Evolutionary conservation across 2,113 vertebrate genomes (phyloP).

Genomic region (Serilophus lunatus): DNA sequence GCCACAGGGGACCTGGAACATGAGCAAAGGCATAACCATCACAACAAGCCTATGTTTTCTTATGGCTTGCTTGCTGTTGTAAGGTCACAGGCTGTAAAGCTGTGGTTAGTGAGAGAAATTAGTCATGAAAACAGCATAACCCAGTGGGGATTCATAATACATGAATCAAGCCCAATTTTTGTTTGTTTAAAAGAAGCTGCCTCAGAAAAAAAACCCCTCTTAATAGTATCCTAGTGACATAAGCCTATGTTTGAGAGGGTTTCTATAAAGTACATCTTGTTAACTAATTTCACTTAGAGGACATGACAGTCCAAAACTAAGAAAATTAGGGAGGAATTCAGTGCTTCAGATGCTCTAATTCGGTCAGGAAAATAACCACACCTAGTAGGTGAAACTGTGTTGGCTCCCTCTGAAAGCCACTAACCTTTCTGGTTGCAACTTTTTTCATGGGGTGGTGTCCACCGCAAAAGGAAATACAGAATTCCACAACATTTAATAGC

Average conservation of each 20-base stretch:
- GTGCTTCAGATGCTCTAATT: neutral
- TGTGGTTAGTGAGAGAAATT: conserved; percentile 74
- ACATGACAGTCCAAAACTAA: neutral
- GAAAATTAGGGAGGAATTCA: neutral
- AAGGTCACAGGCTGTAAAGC: conserved; percentile 68
- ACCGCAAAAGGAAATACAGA: neutral
- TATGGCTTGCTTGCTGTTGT: conserved; percentile 61
- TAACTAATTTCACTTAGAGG: neutral
- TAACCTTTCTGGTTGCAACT: neutral
- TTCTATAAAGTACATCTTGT: neutral
- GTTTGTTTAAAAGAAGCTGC: conserved; percentile 58
- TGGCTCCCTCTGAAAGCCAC: conserved; percentile 7
- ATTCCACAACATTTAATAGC: neutral
- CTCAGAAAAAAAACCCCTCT: neutral
- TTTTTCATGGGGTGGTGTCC: neutral
- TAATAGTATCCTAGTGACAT: neutral
- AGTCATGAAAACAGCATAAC: conserved; percentile 71
- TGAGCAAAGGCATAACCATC: conserved; percentile 60
- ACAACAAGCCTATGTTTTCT: conserved; percentile 68
- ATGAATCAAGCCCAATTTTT: conserved; percentile 58
- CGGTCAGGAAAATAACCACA: neutral
- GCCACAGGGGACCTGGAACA: conserved; percentile 57
- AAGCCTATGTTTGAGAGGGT: neutral
- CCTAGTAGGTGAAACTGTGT: neutral
- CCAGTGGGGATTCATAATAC: conserved; percentile 60